A percentile compares a stretch with the other conserved stretches of the same genome.
Conservation (phyloP, 2,797 vertebrate genomes). For the Eptatretus atami region DNA sequence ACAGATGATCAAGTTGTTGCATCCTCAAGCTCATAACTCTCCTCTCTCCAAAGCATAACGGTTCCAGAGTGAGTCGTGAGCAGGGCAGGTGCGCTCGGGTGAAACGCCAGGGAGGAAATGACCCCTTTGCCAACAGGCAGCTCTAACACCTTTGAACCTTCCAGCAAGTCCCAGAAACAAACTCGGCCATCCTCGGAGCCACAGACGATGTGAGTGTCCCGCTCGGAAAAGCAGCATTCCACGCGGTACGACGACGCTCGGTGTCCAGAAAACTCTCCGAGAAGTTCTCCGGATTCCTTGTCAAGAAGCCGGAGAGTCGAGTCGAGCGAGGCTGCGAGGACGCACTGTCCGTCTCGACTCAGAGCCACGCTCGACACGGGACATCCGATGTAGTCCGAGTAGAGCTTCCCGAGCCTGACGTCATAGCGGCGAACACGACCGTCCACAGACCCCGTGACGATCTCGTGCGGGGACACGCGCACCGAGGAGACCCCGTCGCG, state of each 20-base stretch:
- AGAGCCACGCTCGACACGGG: slow-evolving; percentile 70
- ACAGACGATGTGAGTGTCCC: slow-evolving; percentile 48
- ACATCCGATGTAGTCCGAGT: slow-evolving; percentile 43
- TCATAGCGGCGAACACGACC: slow-evolving; percentile 54
- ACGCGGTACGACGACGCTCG: slow-evolving; percentile 50
- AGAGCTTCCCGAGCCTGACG: slow-evolving; percentile 42
- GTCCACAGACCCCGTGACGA: slow-evolving; percentile 54
- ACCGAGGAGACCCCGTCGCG: slow-evolving; percentile 56
- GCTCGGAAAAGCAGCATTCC: slow-evolving; percentile 48
- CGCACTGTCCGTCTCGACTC: slow-evolving; percentile 58
- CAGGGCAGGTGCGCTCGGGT: slow-evolving; percentile 31
- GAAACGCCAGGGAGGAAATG: slow-evolving; percentile 50
- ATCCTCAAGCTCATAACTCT: slow-evolving; percentile 16
- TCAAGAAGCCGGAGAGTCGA: slow-evolving; percentile 48
- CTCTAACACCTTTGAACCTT: slow-evolving; percentile 31
- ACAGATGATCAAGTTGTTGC: background rate
- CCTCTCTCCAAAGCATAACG: slow-evolving; percentile 37
- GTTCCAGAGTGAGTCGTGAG: slow-evolving; percentile 31
- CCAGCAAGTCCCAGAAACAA: slow-evolving; percentile 34
- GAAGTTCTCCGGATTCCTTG: slow-evolving; percentile 58
- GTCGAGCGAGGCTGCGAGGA: slow-evolving; percentile 41
- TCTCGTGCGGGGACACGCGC: slow-evolving; percentile 37
- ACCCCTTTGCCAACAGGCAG: slow-evolving; percentile 31
- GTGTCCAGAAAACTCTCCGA: slow-evolving; percentile 59
- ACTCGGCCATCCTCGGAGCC: slow-evolving; percentile 63